Conservation (phyloP, 2,113 vertebrate species). For the Echinops telfairi region DNA sequence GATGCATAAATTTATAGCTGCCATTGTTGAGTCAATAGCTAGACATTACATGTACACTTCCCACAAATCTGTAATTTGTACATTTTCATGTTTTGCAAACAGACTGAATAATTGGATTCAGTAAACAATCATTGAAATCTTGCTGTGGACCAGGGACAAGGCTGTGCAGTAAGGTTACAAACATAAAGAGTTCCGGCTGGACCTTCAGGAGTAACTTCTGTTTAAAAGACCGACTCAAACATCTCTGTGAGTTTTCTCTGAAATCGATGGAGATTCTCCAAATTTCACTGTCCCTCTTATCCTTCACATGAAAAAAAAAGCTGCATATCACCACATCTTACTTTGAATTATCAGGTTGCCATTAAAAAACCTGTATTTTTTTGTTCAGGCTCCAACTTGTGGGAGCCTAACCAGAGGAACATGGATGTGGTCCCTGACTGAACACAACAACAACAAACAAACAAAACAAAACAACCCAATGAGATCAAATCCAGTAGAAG, state of each 20-base stretch:
- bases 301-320: not conserved
- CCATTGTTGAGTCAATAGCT: not conserved
- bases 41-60: not conserved
- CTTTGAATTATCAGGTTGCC: not conserved
- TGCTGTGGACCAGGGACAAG: not conserved
- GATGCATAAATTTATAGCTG: not conserved
- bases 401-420: not conserved
- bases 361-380: slow-evolving; percentile 20
- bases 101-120: not conserved
- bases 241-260: not conserved
- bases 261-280: not conserved
- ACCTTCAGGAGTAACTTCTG: not conserved
- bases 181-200: not conserved
- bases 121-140: not conserved
- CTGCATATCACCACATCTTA: not conserved
- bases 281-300: not conserved
- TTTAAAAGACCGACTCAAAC: not conserved
- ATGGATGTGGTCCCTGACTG: not conserved
- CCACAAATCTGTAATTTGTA: not conserved
- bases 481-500: slow-evolving; percentile 49
- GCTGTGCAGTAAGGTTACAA: not conserved
- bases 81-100: not conserved
- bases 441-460: too few relatives aligned
- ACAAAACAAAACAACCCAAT: not conserved
- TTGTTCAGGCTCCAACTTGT: not conserved